Percentiles rank a stretch among this genome's conserved stretches.
phyloP scores from a whole-genome alignment of 2,113 vertebrate species.

The Falcunculus frontatus region DNA sequence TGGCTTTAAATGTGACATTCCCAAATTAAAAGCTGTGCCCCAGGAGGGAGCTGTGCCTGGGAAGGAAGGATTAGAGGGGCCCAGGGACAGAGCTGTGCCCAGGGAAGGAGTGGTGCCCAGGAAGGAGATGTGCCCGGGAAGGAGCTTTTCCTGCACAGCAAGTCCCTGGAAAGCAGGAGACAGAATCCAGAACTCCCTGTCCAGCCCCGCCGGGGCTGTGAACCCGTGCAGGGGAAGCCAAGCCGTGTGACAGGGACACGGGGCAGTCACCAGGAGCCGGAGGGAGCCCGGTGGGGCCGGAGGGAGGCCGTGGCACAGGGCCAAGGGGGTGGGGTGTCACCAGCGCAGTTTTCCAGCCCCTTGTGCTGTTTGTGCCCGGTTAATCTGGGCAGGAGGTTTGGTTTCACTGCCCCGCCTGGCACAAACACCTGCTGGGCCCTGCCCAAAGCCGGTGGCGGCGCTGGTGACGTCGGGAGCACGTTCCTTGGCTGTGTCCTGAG shows the following conservation, averaged over 20 bases:
- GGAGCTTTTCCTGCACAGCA: neutral
- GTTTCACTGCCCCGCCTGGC: neutral
- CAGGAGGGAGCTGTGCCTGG: too few relatives aligned
- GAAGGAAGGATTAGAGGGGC: neutral
- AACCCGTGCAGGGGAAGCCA: neutral
- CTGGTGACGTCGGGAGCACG: accelerated
- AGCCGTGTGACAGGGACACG: neutral
- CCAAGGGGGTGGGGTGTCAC: neutral
- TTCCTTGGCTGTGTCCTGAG: neutral
- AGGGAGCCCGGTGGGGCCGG: neutral
- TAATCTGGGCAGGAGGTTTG: neutral
- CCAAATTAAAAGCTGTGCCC: neutral
- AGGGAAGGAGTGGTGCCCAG: neutral
- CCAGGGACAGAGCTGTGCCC: too few relatives aligned
- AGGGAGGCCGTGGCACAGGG: accelerated
- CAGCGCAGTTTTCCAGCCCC: accelerated
- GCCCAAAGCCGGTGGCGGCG: accelerated
- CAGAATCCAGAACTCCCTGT: neutral
- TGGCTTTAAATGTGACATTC: neutral
- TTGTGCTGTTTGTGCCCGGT: neutral
- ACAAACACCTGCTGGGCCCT: accelerated
- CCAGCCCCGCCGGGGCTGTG: neutral
- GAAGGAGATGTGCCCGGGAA: neutral
- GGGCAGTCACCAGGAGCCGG: neutral
- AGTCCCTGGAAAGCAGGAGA: neutral